Base-by-base conservation (phyloP, 2,888 invertebrate genomes). In the Catotricha subobsoleta region DNA sequence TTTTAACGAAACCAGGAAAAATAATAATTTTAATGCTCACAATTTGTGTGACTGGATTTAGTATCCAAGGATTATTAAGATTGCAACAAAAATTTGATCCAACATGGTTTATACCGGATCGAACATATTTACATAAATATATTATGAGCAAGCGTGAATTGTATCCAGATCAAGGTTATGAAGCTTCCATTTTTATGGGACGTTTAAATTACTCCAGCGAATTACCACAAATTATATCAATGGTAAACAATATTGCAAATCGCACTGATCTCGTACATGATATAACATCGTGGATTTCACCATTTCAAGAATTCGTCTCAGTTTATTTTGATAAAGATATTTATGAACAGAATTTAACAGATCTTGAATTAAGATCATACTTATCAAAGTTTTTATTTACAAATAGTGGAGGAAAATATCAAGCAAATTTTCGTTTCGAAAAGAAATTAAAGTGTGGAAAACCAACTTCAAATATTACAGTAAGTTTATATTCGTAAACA, bases 41-140 rank as follows among this genome's bases (percentile, higher is more conserved):
- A 2, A 41, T 75, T 27, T 58, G 64, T 9, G 62, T 76, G 44
- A 67, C 75, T 5, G 71, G 69, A 19, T 65, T 75, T 44, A 77
- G 76, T 52, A 64, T 75, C 42, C 62, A 71, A 50, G 73, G 76
- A 27, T 64, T 74, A 38, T 59, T 73, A 40, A 67, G 68, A 48
- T 62, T 84, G 40, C 74, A 80, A 54, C 82, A 83, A 57, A 74
- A 76, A 55, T 84, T 83, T 58, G 81, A 84, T 57, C 77, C 78
- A 0, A 68, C 67, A 41, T 83, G 83, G 83, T 83, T 84, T 53
- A 67, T 84, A 43, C 83, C 84, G 1, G 67, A 72, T 40, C 68
- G 68, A 39, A 74, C 78, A 1, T 76, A 81, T 54, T 69, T 77
- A 40, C 69, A 68, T 48, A 59, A 74, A 41, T 84, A 69, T 56